Conservation (phyloP, 2,113 vertebrate species). For the Polypterus bichir region DNA sequence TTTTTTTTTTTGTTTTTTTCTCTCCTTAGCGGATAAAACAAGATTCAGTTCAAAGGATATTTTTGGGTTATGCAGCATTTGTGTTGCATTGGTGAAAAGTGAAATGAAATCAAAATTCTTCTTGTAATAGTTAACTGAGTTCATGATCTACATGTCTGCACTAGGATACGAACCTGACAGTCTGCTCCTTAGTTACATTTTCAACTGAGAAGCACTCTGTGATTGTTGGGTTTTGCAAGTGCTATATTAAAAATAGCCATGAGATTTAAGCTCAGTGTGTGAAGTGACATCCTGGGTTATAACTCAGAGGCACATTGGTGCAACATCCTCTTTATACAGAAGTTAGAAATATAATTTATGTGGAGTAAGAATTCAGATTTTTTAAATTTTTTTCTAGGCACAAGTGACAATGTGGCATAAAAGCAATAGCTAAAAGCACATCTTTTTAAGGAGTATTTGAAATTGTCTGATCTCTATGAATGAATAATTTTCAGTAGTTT, state of each 20-base stretch:
- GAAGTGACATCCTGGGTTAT: constrained; percentile 79
- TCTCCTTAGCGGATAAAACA: too few species aligned
- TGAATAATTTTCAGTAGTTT: too few species aligned
- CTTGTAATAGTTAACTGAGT: constrained; percentile 20
- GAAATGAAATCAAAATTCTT: constrained; percentile 27
- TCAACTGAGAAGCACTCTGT: constrained; percentile 41
- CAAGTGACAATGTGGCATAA: too few species aligned
- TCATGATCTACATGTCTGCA: constrained; percentile 42
- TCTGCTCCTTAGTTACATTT: constrained; percentile 42
- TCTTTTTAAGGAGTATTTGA: too few species aligned
- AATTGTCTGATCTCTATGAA: too few species aligned
- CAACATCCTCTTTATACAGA: too few species aligned
- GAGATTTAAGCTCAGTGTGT: constrained; percentile 85
- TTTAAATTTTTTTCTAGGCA: too few species aligned
- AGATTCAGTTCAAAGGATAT: too few species aligned
- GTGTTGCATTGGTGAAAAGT: background rate
- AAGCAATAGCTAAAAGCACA: too few species aligned
- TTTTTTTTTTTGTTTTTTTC: too few species aligned
- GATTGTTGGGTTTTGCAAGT: constrained; percentile 75
- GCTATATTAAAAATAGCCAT: constrained; percentile 69
- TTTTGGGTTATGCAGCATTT: background rate
- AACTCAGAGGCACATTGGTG: constrained; percentile 74
- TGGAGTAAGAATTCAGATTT: too few species aligned
- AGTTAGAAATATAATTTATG: too few species aligned
- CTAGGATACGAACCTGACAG: constrained; percentile 80